Evolutionary conservation across 2,113 vertebrate species (phyloP), one percentile per base, ranked within the genome.

Genomic region (Galbula dea): DNA sequence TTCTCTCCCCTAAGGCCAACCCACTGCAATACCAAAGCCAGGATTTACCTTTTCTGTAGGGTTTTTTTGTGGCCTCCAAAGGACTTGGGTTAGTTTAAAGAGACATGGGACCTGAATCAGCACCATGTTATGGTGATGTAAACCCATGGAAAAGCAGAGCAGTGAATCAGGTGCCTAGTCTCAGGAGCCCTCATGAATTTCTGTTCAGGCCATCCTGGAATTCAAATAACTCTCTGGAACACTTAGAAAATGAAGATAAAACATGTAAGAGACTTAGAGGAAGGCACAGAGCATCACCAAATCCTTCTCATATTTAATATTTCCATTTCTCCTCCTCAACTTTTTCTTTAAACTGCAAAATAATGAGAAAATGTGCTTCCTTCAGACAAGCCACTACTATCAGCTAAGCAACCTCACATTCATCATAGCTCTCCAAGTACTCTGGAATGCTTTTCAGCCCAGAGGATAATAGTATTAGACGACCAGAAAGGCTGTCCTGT

Each of bases 391-490:
- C 74, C 26, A 32, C 52, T 54, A 30, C 92, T 95, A 93, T 95
- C 92, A 74, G 86, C 93, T 92, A 82, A 96, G 94, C 79, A 93
- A 80, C 96, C 65, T 82, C 89, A 86, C 57, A 67, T 84, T 93
- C 94, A 61, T 76, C 8, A 32, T 81, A 72, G 88, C 77, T 80
- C 71, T 96, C 92, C 81, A 85, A 93, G 90, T 89, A 89, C 78
- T 83, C 71, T 83, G 91, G 93, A 95, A 96, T 95, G 92, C 86
- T 94, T 96, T 96, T 94, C 92, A 97, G 86, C 76, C 52, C 80
- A 46, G 89, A 82, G 94, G 87, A 94, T 94, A 96, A 96, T 96
- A 84, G 93, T 75, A 91, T 96, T 91, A 94, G 90, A 93, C 54
- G 26, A 90, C 59, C 91, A 88, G 87, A 96, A 94, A 94, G 91